Evolutionary conservation across 2,888 invertebrate genomes (phyloP).

Genomic region (Peribatodes rhomboidaria): DNA sequence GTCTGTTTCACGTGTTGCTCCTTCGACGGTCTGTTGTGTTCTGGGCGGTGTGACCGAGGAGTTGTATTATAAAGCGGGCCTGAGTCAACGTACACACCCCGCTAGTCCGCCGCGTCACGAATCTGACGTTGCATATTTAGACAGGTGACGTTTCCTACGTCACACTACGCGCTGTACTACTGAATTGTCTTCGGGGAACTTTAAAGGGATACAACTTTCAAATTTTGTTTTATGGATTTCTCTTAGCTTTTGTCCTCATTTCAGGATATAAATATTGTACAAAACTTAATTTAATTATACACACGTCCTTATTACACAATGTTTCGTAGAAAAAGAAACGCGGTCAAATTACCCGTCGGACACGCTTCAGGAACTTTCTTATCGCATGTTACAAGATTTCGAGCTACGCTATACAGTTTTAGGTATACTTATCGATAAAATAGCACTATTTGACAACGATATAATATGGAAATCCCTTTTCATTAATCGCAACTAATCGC

Average conservation of each 20-base stretch:
- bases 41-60: conserved; percentile 63
- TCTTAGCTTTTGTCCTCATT: conserved; percentile 11
- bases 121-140: conserved; percentile 38
- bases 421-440: not conserved
- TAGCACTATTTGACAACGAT: not conserved
- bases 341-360: not conserved
- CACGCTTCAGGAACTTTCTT: conserved; percentile 2
- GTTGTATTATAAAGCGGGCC: conserved; percentile 73
- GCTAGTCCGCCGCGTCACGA: conserved; percentile 53
- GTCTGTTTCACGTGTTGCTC: conserved; percentile 65
- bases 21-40: conserved; percentile 68
- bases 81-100: conserved; percentile 61
- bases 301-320: conserved; percentile 12
- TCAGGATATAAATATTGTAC: not conserved
- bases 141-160: conserved; percentile 56
- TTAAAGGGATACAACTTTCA: conserved; percentile 40
- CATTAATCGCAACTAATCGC: conserved; percentile 18
- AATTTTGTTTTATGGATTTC: conserved; percentile 22
- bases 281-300: not conserved
- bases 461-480: conserved; percentile 20
- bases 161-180: conserved; percentile 41
- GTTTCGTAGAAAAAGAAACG: conserved; percentile 15
- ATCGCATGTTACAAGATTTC: not conserved
- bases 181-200: conserved; percentile 44
- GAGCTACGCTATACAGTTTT: not conserved